Evolutionary conservation across 2,888 invertebrate species (phyloP).

Genomic region (Seira musarum): DNA sequence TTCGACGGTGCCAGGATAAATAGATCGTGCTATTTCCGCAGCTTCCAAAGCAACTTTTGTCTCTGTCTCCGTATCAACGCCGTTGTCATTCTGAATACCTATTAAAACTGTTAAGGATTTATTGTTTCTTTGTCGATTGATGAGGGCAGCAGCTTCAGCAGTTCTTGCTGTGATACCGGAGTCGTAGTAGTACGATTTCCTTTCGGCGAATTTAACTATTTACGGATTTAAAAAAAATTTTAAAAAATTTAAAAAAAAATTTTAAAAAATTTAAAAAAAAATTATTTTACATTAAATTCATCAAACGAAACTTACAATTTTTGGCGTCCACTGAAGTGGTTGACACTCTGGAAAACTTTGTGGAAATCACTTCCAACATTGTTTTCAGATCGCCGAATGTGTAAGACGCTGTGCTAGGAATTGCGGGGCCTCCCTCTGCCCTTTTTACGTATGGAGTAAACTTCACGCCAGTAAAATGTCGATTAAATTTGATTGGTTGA

Average conservation of each 20-base stretch:
- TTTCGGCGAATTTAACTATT: too few species aligned
- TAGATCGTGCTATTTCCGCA: constrained; percentile 21
- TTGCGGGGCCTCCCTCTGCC: not conserved
- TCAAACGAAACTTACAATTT: constrained; percentile 40
- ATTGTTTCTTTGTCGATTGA: constrained; percentile 14
- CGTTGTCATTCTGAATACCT: constrained; percentile 8
- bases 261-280: too few species aligned
- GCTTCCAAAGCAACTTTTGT: constrained; percentile 22
- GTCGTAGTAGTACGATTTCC: not conserved
- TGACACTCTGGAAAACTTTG: constrained; percentile 31
- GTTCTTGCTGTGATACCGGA: not conserved
- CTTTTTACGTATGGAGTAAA: constrained; percentile 24
- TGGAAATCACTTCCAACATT: constrained; percentile 36
- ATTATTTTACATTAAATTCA: too few species aligned
- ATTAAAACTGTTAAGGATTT: not conserved
- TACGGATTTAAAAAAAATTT: too few species aligned
- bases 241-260: too few species aligned
- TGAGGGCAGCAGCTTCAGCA: constrained; percentile 29
- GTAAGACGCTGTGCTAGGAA: constrained; percentile 20
- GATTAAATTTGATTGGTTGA: too few species aligned
- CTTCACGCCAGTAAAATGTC: constrained; percentile 2
- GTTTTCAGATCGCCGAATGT: constrained; percentile 18
- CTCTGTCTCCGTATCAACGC: constrained; percentile 21
- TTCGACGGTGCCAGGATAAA: constrained; percentile 24
- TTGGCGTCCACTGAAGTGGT: constrained; percentile 34